A percentile compares a stretch with the other conserved stretches of the same genome.
Conservation (phyloP, 2,797 vertebrate genomes). For the Enteromius trimaculatus region DNA sequence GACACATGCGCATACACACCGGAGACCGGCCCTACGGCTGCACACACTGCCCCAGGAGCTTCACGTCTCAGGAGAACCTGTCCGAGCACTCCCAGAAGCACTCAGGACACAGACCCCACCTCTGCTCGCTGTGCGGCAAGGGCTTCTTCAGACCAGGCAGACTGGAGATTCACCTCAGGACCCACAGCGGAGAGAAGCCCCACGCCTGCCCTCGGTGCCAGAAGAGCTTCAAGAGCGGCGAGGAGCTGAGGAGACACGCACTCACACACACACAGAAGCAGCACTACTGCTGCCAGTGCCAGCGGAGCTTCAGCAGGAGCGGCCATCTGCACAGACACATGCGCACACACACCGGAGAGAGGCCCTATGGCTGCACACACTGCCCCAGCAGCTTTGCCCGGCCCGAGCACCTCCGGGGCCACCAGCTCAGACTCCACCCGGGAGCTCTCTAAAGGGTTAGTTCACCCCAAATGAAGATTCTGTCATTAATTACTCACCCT, state of each 20-base stretch:
- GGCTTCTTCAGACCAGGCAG: conserved; percentile 20
- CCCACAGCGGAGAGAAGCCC: conserved; percentile 23
- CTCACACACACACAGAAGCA: not conserved
- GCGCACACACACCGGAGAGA: conserved; percentile 28
- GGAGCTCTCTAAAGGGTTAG: no score
- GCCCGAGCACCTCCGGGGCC: conserved; percentile 14
- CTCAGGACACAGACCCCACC: not conserved
- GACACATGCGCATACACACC: conserved; percentile 32
- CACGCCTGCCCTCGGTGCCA: not conserved
- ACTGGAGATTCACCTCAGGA: conserved; percentile 3
- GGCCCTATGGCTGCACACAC: not conserved
- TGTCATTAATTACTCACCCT: no score
- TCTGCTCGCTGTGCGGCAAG: conserved; percentile 16
- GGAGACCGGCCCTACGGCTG: conserved; percentile 12
- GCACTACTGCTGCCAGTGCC: conserved; percentile 9
- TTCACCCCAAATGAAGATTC: no score
- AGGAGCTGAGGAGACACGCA: not conserved
- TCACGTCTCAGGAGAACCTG: conserved; percentile 20
- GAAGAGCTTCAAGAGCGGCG: conserved; percentile 14
- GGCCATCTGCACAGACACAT: conserved; percentile 16
- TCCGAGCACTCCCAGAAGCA: not conserved
- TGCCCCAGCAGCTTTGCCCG: not conserved
- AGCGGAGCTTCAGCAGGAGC: conserved; percentile 1
- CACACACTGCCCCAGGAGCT: not conserved
- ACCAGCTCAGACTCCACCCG: conserved; percentile 1